These are phyloP conservation scores for Miniopterus natalensis DNA, from an alignment of 2,113 vertebrate genomes.

Conservation along the genomic window DNA sequence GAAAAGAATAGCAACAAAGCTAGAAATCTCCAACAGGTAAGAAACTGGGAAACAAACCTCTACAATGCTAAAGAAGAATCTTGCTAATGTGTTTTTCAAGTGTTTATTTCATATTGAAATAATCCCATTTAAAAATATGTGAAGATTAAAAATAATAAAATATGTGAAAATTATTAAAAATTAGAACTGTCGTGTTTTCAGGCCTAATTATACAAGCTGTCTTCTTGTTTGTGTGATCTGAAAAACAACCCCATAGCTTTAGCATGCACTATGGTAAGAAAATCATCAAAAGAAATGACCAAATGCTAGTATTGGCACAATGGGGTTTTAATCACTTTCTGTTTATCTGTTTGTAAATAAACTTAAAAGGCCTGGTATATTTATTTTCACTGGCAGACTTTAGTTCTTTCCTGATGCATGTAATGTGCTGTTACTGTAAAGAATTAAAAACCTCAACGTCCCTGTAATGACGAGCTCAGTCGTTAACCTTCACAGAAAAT, in stretches of 20 bases:
- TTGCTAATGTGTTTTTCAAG: constrained; percentile 69
- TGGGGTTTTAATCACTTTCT: neutral
- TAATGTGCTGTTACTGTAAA: constrained; percentile 36
- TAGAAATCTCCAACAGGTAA: constrained; percentile 85
- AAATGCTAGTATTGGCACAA: constrained; percentile 3
- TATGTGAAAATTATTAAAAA: constrained; percentile 51
- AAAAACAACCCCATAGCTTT: constrained; percentile 34
- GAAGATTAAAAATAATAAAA: constrained; percentile 35
- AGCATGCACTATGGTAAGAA: neutral
- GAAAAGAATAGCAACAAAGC: constrained; percentile 63
- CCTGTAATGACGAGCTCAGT: constrained; percentile 30
- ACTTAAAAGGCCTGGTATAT: neutral
- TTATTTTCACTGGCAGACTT: constrained; percentile 1
- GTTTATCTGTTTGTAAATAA: constrained; percentile 54
- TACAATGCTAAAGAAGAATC: constrained; percentile 33
- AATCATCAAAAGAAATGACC: constrained; percentile 46
- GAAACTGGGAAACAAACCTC: constrained; percentile 69
- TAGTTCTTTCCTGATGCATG: neutral
- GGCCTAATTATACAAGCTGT: neutral
- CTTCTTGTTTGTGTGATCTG: constrained; percentile 6
- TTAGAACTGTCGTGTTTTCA: constrained; percentile 40
- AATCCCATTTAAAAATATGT: constrained; percentile 54
- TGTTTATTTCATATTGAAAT: constrained; percentile 54
- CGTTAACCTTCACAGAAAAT: constrained; percentile 48
- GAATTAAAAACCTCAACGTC: constrained; percentile 46